phyloP scores from a whole-genome alignment of 2,888 invertebrate genomes.

The Linnaemya tessellans region DNA sequence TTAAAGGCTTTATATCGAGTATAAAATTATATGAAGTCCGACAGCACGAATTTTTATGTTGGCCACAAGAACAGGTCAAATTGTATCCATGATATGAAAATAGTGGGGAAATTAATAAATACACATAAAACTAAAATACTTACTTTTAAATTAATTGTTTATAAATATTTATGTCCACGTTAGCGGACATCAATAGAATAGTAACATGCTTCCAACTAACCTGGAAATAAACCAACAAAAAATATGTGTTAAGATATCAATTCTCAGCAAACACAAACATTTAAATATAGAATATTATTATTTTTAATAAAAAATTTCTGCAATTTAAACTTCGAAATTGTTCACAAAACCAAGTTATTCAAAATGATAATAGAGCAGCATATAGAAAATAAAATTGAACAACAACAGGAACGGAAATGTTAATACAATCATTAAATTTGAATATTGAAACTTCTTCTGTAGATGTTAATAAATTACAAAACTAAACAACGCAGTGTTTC shows the following conservation, averaged over 20 bases:
- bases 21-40: too few species aligned
- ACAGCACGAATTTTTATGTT: too few species aligned
- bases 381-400: not conserved
- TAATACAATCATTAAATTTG: slow-evolving; percentile 56
- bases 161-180: too few species aligned
- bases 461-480: slow-evolving; percentile 63
- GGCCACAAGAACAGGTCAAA: too few species aligned
- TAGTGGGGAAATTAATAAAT: too few species aligned
- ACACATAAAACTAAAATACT: too few species aligned
- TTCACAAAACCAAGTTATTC: not conserved
- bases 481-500: slow-evolving; percentile 53
- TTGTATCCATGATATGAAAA: too few species aligned
- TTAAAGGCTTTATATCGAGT: too few species aligned
- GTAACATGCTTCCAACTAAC: too few species aligned
- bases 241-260: not conserved
- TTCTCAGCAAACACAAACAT: not conserved
- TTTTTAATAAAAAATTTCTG: not conserved
- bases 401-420: slow-evolving; percentile 57
- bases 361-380: not conserved
- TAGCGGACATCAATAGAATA: too few species aligned
- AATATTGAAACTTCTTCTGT: slow-evolving; percentile 41
- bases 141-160: too few species aligned
- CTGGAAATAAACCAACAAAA: slow-evolving; percentile 8
- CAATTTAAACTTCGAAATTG: not conserved
- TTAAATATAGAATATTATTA: not conserved